These are phyloP conservation scores for Cathartes aura DNA, from an alignment of 2,113 vertebrate genomes.

Conservation along the genomic window DNA sequence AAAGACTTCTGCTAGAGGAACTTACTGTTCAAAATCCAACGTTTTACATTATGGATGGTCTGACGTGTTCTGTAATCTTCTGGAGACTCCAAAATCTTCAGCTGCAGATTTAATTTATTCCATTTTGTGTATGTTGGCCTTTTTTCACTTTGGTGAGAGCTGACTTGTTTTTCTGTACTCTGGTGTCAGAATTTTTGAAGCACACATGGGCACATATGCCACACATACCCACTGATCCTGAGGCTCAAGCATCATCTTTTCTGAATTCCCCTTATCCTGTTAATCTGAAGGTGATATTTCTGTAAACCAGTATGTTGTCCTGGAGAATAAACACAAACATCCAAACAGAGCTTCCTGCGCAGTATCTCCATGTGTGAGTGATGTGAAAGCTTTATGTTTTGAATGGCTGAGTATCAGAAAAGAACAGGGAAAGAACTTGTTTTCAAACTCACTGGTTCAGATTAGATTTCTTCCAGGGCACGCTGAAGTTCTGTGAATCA, in stretches of 20 bases:
- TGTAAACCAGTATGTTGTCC: background rate
- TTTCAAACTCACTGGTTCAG: background rate
- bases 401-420: background rate
- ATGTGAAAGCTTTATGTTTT: background rate
- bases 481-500: background rate
- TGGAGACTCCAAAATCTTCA: background rate
- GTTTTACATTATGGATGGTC: background rate
- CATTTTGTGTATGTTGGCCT: background rate
- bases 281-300: background rate
- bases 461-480: background rate
- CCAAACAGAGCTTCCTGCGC: background rate
- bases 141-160: background rate
- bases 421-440: background rate
- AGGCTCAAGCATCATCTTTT: background rate
- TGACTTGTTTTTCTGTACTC: background rate
- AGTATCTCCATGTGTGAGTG: background rate
- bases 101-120: background rate
- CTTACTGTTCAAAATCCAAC: accelerated
- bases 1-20: background rate
- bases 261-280: background rate
- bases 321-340: background rate
- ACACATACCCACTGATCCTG: background rate
- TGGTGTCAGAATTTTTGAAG: background rate
- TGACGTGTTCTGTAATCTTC: background rate
- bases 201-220: accelerated